These are phyloP conservation scores for Zonitis immaculata DNA, from an alignment of 2,888 invertebrate species.

Conservation along the genomic window DNA sequence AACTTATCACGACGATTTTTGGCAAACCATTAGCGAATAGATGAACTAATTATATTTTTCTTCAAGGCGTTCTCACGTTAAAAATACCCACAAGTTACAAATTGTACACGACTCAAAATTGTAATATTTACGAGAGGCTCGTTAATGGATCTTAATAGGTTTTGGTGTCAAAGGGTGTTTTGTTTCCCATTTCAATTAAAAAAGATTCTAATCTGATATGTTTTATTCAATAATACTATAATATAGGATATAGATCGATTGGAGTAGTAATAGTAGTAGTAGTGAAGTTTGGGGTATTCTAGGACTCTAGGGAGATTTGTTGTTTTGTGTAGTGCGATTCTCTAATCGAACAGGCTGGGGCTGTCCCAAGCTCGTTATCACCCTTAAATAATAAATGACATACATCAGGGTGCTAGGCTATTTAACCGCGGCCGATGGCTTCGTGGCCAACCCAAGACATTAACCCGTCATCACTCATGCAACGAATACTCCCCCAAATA, in stretches of 20 bases:
- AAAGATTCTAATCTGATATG: constrained; percentile 30
- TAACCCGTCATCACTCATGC: constrained; percentile 19
- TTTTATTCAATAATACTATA: constrained; percentile 40
- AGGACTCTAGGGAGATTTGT: constrained; percentile 19
- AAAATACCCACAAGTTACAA: too few relatives aligned
- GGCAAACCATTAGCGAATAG: too few relatives aligned
- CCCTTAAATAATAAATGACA: constrained; percentile 39
- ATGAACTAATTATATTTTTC: too few relatives aligned
- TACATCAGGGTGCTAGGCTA: constrained; percentile 17
- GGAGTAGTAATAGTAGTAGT: too few relatives aligned
- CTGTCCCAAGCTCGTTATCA: constrained; percentile 41
- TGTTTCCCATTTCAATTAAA: constrained; percentile 27
- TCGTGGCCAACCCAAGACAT: constrained; percentile 27
- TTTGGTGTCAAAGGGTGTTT: too few relatives aligned
- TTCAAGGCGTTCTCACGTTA: too few relatives aligned
- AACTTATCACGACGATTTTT: too few relatives aligned
- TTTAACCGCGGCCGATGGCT: constrained; percentile 14
- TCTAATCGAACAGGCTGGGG: constrained; percentile 37
- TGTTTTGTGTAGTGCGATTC: constrained; percentile 17
- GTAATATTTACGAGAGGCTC: too few relatives aligned
- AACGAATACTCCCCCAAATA: not conserved
- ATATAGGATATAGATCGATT: too few relatives aligned
- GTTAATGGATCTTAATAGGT: constrained; percentile 36
- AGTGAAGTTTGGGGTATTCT: constrained; percentile 28
- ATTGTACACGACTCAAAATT: too few relatives aligned